Evolutionary conservation across 2,113 vertebrate genomes (phyloP), one percentile per base, ranked within the genome.

Genomic region (Empidonax alnorum): DNA sequence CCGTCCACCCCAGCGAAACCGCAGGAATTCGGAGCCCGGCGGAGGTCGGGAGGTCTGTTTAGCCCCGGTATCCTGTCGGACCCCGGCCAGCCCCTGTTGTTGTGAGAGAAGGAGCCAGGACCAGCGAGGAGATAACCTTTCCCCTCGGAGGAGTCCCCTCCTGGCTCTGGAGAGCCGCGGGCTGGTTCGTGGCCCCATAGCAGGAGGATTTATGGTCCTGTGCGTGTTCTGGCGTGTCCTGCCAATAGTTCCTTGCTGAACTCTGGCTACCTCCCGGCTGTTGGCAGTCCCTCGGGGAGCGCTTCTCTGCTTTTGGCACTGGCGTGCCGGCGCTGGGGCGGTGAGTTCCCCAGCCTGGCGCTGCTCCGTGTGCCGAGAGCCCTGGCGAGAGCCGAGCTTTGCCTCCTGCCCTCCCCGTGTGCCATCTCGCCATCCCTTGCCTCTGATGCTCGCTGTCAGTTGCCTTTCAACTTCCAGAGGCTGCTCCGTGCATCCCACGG

Each of bases 211-310:
- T 94, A 94, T 71, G 87, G 84, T 66, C 49, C 77, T 65, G 53
- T 76, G 84, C 94, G 71, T 95, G 94, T 80, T 95, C 78, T 94
- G 84, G 96, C 92, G 33, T 9, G 92, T 93, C 85, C 79, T 88
- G 94, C 92, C 87, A 78, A 50, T 6, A 87, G 81, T 58, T 87
- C 68, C 53, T 75, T 1, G 27, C 89, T 90, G 94, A 96, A 93
- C 94, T 94, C 93, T 92, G 94, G 87, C 87, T 92, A 28, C 73
- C 84, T 91, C 93, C 87, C 1, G 59, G 46, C 67, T 6, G 14
- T 10, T 37, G 23, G 90, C 89, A 37, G 53, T 39, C 78, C 89
- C 87, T 68, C 8, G 2, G 87, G 93, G 71, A 93, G 63, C 7
- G 5, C 58, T 39, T 81, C 87, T 79, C 35, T 7, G 62, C 63